Evolutionary conservation across 53 echinoderm and acorn worm genomes (phyloP).

Genomic region (Hippasteria phrygiana): DNA sequence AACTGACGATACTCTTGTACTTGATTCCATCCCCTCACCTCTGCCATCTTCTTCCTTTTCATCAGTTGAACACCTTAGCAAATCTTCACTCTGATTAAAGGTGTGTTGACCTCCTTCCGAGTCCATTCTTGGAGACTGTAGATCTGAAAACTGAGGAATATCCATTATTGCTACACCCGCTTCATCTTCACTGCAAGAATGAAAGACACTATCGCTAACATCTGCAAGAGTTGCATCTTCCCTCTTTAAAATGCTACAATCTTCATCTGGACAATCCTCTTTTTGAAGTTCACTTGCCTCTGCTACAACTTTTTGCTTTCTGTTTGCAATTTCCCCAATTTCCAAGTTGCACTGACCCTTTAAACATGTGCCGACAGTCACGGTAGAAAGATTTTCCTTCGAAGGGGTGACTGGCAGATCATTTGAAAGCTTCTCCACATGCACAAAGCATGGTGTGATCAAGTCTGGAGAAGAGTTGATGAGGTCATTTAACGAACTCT

Average conservation of each 20-base stretch:
- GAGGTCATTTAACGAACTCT: not conserved
- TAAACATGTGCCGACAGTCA: constrained; percentile 24
- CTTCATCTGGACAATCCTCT: not conserved
- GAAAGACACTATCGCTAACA: constrained; percentile 42
- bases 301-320: not conserved
- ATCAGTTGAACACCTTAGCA: not conserved
- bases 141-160: not conserved
- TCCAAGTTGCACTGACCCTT: constrained; percentile 32
- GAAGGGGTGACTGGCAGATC: constrained; percentile 22
- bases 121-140: not conserved
- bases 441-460: constrained; percentile 27
- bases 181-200: constrained; percentile 23
- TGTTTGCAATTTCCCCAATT: not conserved
- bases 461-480: not conserved
- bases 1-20: not conserved
- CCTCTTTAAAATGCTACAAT: not conserved
- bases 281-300: not conserved
- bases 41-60: not conserved
- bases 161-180: constrained; percentile 7
- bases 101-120: not conserved
- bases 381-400: not conserved
- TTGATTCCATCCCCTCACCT: not conserved
- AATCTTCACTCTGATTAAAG: not conserved
- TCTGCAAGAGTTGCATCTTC: constrained; percentile 53
- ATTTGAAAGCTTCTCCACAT: constrained; percentile 21